Evolutionary conservation across 2,113 vertebrate species (phyloP), one percentile per base, ranked within the genome.

Genomic region (Passer domesticus): DNA sequence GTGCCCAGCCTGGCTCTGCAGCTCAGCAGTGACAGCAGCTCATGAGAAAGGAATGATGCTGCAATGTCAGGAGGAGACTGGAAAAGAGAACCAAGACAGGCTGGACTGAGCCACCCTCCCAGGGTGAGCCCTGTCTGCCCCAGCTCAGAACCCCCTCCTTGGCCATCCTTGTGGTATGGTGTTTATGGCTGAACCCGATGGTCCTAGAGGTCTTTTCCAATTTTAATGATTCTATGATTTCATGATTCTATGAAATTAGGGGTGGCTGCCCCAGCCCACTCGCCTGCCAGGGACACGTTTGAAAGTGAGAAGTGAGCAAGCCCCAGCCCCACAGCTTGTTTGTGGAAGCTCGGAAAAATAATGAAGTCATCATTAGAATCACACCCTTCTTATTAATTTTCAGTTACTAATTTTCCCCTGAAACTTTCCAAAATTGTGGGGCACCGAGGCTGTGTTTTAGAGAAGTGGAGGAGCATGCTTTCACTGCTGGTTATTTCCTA

Each of bases 201-300:
- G 33, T 70, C 49, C 69, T 47, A 55, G 17, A 62, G 16, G 21
- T 77, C 11, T 83, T 60, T 49, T 56, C 72, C 56, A 69, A 28
- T 83, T 13, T 50, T 27, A 33, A 3, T 49, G 35, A 49, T 63
- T 76, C 41, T 31, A 33, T 76, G 30, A 55, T 83, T 69, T 44
- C n/a, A 39, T n/a, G 37, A 37, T 60, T 60, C 56, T 69, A 4
- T 77, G 43, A 4, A 75, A n/a, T 78, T 21, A 33, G 17, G 3
- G 5, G 11, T 41, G 74, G 10, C 46, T 90, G n/a, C 41, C 30
- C 11, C 22, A 67, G 62, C 47, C 60, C 2, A 1, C 49, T 64
- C 0, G 0, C 33, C 28, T 68, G 24, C 58, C 0, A 2, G 27
- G 39, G 11, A 64, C 2, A 0, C 1, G 0, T 68, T 35, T 88